phyloP scores from a whole-genome alignment of 2,113 vertebrate genomes.

The Ammodytes dubius region DNA sequence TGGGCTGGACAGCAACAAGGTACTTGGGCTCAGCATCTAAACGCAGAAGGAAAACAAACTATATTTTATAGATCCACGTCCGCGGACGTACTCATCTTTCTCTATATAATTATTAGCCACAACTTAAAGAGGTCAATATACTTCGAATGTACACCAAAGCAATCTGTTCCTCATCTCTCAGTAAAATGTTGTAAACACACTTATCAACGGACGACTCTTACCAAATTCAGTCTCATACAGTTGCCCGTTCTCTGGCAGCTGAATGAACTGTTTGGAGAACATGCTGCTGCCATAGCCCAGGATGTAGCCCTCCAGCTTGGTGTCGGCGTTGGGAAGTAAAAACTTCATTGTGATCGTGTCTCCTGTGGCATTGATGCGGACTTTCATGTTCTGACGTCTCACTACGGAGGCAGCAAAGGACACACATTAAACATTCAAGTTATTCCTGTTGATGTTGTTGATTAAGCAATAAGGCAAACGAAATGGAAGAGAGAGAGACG shows the following conservation, averaged over 20 bases:
- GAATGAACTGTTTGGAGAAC: slow-evolving; percentile 94
- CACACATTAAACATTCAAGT: neutral
- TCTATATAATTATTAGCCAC: neutral
- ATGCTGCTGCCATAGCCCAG: slow-evolving; percentile 94
- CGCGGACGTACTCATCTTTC: neutral
- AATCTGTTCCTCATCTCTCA: neutral
- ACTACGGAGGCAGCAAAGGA: slow-evolving; percentile 78
- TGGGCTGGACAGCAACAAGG: slow-evolving; percentile 91
- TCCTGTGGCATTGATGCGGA: slow-evolving; percentile 92
- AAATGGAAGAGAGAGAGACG: neutral
- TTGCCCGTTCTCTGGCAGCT: slow-evolving; percentile 91
- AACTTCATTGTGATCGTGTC: slow-evolving; percentile 95
- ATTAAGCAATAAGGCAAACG: neutral
- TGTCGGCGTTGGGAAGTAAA: slow-evolving; percentile 86
- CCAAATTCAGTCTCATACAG: slow-evolving; percentile 90
- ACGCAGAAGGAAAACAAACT: slow-evolving; percentile 53
- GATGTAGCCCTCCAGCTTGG: slow-evolving; percentile 93
- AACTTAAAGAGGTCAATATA: slow-evolving; percentile 5
- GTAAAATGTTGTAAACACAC: neutral
- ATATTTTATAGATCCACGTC: neutral
- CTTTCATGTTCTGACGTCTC: slow-evolving; percentile 92
- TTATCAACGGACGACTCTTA: slow-evolving; percentile 76
- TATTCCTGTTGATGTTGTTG: neutral
- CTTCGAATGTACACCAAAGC: neutral
- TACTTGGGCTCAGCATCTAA: slow-evolving; percentile 96